phyloP scores from a whole-genome alignment of 2,888 invertebrate species.

The Lamellibrachia satsuma region DNA sequence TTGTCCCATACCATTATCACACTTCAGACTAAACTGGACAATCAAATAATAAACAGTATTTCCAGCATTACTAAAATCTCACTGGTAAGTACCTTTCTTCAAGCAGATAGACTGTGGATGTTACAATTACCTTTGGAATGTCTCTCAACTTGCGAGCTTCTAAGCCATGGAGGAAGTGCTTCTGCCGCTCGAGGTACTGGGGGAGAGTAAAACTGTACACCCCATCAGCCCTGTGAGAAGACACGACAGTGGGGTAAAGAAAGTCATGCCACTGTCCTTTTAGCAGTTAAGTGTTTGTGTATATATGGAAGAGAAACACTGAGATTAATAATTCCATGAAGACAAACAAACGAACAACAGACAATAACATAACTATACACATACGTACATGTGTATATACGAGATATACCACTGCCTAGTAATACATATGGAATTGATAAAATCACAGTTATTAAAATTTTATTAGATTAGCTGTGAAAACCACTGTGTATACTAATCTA shows the following conservation, averaged over 20 bases:
- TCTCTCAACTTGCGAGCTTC: constrained; percentile 80
- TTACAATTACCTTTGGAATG: constrained; percentile 76
- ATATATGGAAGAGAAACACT: neutral
- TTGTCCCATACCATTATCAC: neutral
- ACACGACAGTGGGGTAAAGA: neutral
- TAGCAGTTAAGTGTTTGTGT: neutral
- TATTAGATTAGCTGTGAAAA: too few relatives aligned
- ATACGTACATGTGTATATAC: neutral
- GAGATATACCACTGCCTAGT: neutral
- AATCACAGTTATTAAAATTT: neutral
- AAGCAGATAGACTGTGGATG: neutral
- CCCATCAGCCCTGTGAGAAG: constrained; percentile 24
- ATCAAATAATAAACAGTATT: neutral
- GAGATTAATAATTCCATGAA: constrained; percentile 18
- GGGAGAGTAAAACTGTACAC: constrained; percentile 72
- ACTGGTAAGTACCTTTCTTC: neutral
- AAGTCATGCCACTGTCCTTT: neutral
- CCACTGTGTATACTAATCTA: too few relatives aligned
- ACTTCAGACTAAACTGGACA: neutral
- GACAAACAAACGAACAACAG: neutral
- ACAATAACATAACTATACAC: neutral
- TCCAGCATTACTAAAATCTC: constrained; percentile 17
- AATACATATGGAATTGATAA: neutral
- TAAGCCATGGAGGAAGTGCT: constrained; percentile 79
- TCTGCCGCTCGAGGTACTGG: constrained; percentile 77